phyloP scores from a whole-genome alignment of 2,888 invertebrate species.

The Thera britannica region DNA sequence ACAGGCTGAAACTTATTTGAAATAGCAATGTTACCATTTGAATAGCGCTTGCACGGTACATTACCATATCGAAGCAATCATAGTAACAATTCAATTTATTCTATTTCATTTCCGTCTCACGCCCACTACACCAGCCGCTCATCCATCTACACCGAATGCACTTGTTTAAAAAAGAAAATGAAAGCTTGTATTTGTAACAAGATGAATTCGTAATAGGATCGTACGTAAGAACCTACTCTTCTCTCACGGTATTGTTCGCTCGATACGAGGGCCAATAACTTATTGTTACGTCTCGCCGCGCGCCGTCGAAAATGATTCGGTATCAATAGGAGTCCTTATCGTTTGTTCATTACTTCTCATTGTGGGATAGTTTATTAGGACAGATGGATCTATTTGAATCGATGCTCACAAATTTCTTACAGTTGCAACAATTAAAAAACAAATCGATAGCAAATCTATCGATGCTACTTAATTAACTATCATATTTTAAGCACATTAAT shows the following conservation, averaged over 20 bases:
- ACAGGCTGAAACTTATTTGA: conserved; percentile 48
- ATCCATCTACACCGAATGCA: conserved; percentile 60
- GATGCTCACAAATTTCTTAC: not conserved
- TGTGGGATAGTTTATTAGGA: conserved; percentile 4
- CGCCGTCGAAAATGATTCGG: conserved; percentile 36
- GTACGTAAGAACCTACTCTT: conserved; percentile 39
- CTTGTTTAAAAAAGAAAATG: conserved; percentile 64
- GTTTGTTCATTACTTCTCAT: conserved; percentile 28
- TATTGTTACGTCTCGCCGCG: conserved; percentile 39
- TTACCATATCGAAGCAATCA: conserved; percentile 67
- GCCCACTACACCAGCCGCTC: conserved; percentile 62
- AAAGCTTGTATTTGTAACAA: conserved; percentile 58
- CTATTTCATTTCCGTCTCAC: conserved; percentile 68
- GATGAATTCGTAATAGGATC: conserved; percentile 66
- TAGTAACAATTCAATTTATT: conserved; percentile 76
- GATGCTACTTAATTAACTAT: conserved; percentile 6
- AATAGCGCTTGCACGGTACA: conserved; percentile 52
- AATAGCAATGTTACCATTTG: conserved; percentile 46
- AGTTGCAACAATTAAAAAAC: not conserved
- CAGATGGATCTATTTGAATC: not conserved
- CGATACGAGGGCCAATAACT: conserved; percentile 39
- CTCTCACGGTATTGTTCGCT: conserved; percentile 56
- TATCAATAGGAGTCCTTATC: conserved; percentile 31
- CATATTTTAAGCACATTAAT: conserved; percentile 13
- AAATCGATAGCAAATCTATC: conserved; percentile 17